A percentile compares a stretch with the other conserved stretches of the same genome.
phyloP scores from a whole-genome alignment of 2,113 vertebrate species.

The Hyaena hyaena region DNA sequence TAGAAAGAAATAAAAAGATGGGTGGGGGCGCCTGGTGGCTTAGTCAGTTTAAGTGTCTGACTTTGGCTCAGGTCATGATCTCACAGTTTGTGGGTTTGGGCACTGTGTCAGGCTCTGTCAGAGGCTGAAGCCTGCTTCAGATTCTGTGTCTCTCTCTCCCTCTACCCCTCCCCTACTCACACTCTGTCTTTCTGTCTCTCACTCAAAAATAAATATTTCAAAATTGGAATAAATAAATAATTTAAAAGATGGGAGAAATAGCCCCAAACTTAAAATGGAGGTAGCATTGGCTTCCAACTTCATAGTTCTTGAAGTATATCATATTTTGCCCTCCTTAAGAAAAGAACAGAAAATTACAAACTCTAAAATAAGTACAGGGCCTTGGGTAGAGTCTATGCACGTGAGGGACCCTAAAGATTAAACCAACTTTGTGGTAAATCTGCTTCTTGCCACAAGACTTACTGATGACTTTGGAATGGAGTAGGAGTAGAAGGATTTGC shows the following conservation, averaged over 20 bases:
- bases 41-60: no score
- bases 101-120: no score
- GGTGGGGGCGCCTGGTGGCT: no score
- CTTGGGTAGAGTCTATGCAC: background rate
- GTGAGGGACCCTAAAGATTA: background rate
- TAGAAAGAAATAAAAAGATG: background rate
- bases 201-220: no score
- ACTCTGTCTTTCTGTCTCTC: no score
- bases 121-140: no score
- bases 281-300: background rate
- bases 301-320: background rate
- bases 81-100: no score
- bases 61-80: no score
- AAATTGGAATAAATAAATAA: no score
- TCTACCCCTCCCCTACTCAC: no score
- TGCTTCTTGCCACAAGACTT: background rate
- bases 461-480: background rate
- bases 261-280: background rate
- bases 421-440: background rate
- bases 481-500: background rate
- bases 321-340: background rate
- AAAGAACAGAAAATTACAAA: slow-evolving; percentile 4
- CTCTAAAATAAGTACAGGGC: background rate
- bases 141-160: no score
- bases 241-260: background rate